Base-by-base conservation (phyloP, 2,797 vertebrate genomes). In the Lates japonicus region DNA sequence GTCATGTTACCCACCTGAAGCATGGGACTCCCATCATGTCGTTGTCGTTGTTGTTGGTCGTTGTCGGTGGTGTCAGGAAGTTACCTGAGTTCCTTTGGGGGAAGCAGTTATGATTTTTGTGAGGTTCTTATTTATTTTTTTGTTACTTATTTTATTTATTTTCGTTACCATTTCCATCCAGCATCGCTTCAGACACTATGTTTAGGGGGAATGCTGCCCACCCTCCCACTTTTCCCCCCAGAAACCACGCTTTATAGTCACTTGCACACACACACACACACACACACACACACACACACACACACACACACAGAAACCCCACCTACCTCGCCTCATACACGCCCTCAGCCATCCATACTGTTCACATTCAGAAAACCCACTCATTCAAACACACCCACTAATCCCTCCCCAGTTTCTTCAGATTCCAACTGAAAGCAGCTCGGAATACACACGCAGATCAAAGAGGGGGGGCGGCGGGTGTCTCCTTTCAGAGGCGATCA, bases 21-120 rank as follows among this genome's bases (percentile, higher is more conserved):
- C 94, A 95, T 94, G 94, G 82, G 88, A 90, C 81, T 89, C 88
- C 81, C 93, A 92, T 86, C 68, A 8, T 88, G 80, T 85, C 78
- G 74, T 85, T 73, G 84, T 85, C 20, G 71, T 80, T 2, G 67
- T 70, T 42, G 37, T 65, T 3, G 60, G n/a, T 22, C 35, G 42
- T 70, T 31, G 65, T 88, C 46, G 52, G 42, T 83, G 67, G 17
- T 81, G 80, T 90, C 85, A 87, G 89, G 70, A 82, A 83, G 70
- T 84, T 86, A 81, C 74, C 85, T 88, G 29, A 70, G 69, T 80
- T 82, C 25, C 41, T 57, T 70, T 19, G 44, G 71, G 76, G 85
- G 74, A 84, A 90, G 78, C 54, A 20, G 78, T 83, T 87, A 44
- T 85, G 54, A 41, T 84, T 85, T 55, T 84, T 49, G 25, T 57